Base-by-base conservation (phyloP, 2,888 invertebrate species). In the Microplitis deprimator region DNA sequence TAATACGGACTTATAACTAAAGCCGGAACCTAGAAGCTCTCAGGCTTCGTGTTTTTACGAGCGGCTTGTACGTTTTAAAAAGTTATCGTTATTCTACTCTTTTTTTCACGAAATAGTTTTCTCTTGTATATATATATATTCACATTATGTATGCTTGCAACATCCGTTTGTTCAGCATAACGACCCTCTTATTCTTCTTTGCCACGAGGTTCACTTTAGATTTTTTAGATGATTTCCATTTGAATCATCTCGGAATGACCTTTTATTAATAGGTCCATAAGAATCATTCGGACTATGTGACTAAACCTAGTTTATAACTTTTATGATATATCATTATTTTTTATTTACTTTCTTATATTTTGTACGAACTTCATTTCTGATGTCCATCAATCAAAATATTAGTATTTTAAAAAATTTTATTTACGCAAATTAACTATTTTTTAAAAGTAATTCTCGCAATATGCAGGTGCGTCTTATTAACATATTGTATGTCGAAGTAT, bases 1-100 rank as follows among this genome's bases (percentile, higher is more conserved):
- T 89, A 89, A 89, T 89, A 87, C 88, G 85, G 88, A 89, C 89
- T 89, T 89, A 89, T 89, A 89, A 87, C 88, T 85, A 87, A 88
- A 89, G 88, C 86, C 86, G 84, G 87, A 89, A 87, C 87, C 87
- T 88, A 87, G 88, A 84, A 89, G 86, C 79, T 79, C 79, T 81
- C 81, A 82, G 81, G 74, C 79, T 78, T 81, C 80, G 74, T 68
- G 81, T 79, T 85, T 89, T 89, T 89, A 89, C 87, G 89, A 89
- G 85, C 86, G 83, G 77, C 76, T 81, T 83, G 83, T 85, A 86
- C 87, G 85, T 86, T 89, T 88, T 86, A 86, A 86, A 89, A 88
- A 89, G 85, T 88, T 87, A 86, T 88, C 87, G 87, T 88, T 87
- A 88, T 87, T 88, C 86, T 88, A 86, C 85, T 87, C 84, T 82